Evolutionary conservation across 2,888 invertebrate species (phyloP), one percentile per base, ranked within the genome.

Genomic region (Trichopria drosophilae): DNA sequence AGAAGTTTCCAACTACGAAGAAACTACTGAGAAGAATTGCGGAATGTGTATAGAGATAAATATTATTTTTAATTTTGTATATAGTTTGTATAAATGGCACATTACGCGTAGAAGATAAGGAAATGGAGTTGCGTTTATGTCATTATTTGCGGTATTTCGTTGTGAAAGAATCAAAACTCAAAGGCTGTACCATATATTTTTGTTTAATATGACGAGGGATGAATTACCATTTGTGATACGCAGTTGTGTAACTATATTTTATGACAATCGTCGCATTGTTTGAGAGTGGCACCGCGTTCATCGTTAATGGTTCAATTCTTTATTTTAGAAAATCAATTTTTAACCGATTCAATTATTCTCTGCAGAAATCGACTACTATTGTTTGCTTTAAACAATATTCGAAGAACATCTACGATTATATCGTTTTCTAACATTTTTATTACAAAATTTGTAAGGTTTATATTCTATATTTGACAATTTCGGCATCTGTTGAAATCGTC

Each of bases 1-100:
- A 40, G 34, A 3, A 49, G 39, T 3, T 13, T 44, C 13, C 9
- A 31, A 6, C 19, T 12, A 13, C 19, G 13, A 35, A 45, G 16
- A 35, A 7, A 32, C 18, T 32, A 45, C 31, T n/a, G 39, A 34
- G n/a, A 37, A 37, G 51, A 31, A 47, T 49, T 10, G 34, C 50
- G 32, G 47, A 41, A 28, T 34, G 39, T 54, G 48, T 45, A 50
- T 45, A 54, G 29, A 45, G 47, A 60, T 52, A 48, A 44, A 45
- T 51, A 59, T 56, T 52, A 48, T 57, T 56, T 63, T 53, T n/a
- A 12, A 53, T 44, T 59, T 59, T 63, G 61, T 61, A 61, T 57
- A 61, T 61, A 63, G 55, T 51, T 58, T 63, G 60, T 61, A 60
- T 59, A 59, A 61, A 61, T 53, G 34, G 26, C 37, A 32, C 26